Conservation (phyloP, 2,113 vertebrate genomes). For the Leptobrachium ailaonicum region DNA sequence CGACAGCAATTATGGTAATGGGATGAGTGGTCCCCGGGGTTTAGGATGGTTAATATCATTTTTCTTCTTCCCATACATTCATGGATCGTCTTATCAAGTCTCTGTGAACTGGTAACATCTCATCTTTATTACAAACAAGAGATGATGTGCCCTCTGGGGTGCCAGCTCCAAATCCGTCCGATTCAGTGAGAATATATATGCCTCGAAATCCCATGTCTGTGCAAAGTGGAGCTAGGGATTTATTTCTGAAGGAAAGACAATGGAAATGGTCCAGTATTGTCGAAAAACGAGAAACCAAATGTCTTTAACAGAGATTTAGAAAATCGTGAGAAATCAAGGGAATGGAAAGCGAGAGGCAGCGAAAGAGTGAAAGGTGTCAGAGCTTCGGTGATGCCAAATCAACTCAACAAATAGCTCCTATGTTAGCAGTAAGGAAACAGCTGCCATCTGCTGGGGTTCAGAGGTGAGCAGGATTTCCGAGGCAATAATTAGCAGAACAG, state of each 20-base stretch:
- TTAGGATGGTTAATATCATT: background rate
- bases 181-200: background rate
- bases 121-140: constrained; percentile 3
- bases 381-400: background rate
- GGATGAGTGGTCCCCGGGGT: background rate
- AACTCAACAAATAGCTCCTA: background rate
- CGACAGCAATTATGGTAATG: no score
- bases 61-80: background rate
- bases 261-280: background rate
- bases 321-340: background rate
- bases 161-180: background rate
- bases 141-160: background rate
- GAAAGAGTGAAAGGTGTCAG: background rate
- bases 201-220: background rate
- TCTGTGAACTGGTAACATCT: background rate
- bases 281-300: background rate
- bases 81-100: background rate
- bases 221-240: background rate
- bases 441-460: constrained; percentile 40
- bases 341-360: background rate
- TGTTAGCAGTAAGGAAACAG: constrained; percentile 3
- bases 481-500: constrained; percentile 24
- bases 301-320: background rate
- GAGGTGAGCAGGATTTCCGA: constrained; percentile 7
- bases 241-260: background rate